Base-by-base conservation (phyloP, 2,113 vertebrate genomes). In the Pterocles orientalis region DNA sequence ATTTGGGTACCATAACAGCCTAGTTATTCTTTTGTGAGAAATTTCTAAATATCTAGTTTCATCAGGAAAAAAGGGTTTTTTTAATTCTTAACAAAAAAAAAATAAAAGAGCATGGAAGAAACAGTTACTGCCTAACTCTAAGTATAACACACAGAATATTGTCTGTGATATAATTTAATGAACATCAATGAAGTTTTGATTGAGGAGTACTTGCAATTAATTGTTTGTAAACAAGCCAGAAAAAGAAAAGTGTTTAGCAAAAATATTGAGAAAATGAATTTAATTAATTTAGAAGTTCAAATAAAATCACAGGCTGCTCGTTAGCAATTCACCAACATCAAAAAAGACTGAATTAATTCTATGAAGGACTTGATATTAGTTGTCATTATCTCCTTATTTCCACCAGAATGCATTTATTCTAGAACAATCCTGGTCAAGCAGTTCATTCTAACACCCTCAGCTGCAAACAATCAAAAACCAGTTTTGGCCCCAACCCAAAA, bases 221-320 rank as follows among this genome's bases (percentile, higher is more conserved):
- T 96, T 96, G 71, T 93, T 96, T 94, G 68, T 88, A 96, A 96
- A 96, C 92, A 96, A 78, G 56, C 33, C 70, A 72, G 29, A 43
- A 71, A 86, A 82, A 83, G 11, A 88, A 83, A 73, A 91, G 6
- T 69, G 86, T 93, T 96, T 92, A 79, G 80, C 69, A 84, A 91
- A 96, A 92, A 86, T 87, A 93, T 92, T 76, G 77, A 93, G 88
- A 90, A 94, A 95, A 91, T 34, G 23, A 94, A 94, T 86, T 83
- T 75, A 82, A 89, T 92, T 83, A 75, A 95, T 94, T 94, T 82
- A 95, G 65, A 94, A 93, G 88, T 94, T 79, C 88, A 96, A 94
- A 90, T 89, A 92, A 88, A 96, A 92, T 82, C 3, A 2, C 66
- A 87, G 75, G 20, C 88, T 89, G 15, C 92, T 93, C 66, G 86